Conservation (phyloP, 1,140 invertebrate species). For the Orchestia grillus region DNA sequence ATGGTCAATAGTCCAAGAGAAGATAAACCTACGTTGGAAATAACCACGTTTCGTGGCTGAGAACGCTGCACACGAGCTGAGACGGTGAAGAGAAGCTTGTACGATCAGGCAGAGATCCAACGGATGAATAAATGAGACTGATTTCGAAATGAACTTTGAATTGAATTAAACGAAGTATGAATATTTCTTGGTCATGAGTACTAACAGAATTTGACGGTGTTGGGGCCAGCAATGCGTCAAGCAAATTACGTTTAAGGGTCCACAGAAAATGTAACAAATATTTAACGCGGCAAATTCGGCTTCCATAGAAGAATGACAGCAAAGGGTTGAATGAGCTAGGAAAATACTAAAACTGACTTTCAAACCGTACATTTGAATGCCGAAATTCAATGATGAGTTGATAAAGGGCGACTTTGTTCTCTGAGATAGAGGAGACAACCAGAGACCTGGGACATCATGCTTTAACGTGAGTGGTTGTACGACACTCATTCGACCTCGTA, state of each 20-base stretch:
- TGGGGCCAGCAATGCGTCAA: neutral
- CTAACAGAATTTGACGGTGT: neutral
- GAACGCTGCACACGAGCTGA: neutral
- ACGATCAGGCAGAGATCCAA: neutral
- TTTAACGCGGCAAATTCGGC: neutral
- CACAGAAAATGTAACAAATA: neutral
- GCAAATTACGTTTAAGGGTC: neutral
- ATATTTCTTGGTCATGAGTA: neutral
- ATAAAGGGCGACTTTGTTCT: too few species aligned
- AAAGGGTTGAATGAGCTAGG: neutral
- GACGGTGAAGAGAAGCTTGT: too few species aligned
- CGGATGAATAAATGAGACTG: neutral
- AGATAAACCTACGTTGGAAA: neutral
- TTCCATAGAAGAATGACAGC: neutral
- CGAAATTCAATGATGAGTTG: neutral
- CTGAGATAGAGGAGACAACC: too few species aligned
- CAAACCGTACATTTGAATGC: neutral
- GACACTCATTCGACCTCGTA: too few species aligned
- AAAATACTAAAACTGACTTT: neutral
- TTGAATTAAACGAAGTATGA: neutral
- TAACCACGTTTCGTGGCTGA: neutral
- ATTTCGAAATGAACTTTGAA: neutral
- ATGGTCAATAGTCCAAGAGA: neutral
- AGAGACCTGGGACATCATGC: too few species aligned
- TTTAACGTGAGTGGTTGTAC: too few species aligned